phyloP scores from a whole-genome alignment of 2,113 vertebrate species.

The Herpetotheres cachinnans region DNA sequence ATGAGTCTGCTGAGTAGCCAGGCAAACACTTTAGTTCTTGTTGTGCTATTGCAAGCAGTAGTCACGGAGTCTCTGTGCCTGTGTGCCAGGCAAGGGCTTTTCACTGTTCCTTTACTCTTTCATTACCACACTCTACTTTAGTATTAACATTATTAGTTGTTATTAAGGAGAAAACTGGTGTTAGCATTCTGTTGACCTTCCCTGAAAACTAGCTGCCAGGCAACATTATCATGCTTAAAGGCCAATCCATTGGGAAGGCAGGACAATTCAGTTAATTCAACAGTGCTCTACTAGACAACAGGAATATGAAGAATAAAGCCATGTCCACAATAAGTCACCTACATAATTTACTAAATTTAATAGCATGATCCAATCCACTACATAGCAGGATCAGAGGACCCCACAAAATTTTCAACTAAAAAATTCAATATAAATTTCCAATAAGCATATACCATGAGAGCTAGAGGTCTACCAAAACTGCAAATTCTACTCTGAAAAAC shows the following conservation, averaged over 20 bases:
- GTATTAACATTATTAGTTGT: neutral
- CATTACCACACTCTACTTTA: neutral
- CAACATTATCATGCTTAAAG: neutral
- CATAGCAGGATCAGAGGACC: neutral
- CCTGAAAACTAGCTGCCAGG: neutral
- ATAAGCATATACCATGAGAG: neutral
- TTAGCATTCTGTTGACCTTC: neutral
- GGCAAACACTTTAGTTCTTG: neutral
- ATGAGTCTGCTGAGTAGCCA: neutral
- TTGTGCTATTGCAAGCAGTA: neutral
- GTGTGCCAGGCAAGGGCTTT: neutral
- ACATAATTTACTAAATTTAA: neutral
- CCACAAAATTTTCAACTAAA: neutral
- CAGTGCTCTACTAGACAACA: neutral
- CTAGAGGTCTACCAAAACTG: neutral
- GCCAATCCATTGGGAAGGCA: neutral
- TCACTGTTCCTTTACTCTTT: neutral
- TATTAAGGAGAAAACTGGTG: neutral
- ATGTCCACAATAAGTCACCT: neutral
- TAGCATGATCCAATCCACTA: neutral
- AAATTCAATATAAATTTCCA: neutral
- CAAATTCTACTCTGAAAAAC: neutral
- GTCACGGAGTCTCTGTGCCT: neutral
- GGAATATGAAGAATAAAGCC: neutral
- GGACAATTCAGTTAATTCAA: neutral